Evolutionary conservation across 2,797 vertebrate species (phyloP).

Genomic region (Siniperca undulata): DNA sequence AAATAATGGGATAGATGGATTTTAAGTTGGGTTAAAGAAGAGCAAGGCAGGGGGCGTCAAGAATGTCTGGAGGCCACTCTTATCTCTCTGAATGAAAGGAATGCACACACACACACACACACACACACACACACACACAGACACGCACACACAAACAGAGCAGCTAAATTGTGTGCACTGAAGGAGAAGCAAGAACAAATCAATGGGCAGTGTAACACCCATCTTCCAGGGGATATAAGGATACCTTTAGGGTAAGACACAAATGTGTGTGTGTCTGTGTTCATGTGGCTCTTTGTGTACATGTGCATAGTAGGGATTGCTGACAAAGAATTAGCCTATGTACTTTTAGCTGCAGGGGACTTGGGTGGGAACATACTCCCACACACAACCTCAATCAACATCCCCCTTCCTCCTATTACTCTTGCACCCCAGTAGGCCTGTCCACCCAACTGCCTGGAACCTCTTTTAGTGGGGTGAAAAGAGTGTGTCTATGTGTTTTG

Average conservation of each 20-base stretch:
- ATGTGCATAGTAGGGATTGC: slow-evolving; percentile 9
- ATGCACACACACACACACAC: no score
- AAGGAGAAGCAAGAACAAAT: slow-evolving; percentile 70
- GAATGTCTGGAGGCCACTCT: slow-evolving; percentile 74
- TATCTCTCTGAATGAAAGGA: slow-evolving; percentile 75
- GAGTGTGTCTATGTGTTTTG: slow-evolving; percentile 29
- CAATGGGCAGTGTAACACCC: slow-evolving; percentile 70
- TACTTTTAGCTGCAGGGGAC: slow-evolving; percentile 69
- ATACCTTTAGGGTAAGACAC: slow-evolving; percentile 55
- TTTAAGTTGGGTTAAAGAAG: slow-evolving; percentile 58
- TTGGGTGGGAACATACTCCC: slow-evolving; percentile 59
- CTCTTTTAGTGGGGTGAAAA: slow-evolving; percentile 52
- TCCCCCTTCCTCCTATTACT: slow-evolving; percentile 33
- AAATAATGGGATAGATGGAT: slow-evolving; percentile 68
- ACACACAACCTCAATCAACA: slow-evolving; percentile 64
- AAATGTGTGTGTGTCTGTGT: slow-evolving; percentile 29
- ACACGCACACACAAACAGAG: slow-evolving; percentile 36
- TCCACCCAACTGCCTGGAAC: slow-evolving; percentile 65
- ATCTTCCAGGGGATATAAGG: slow-evolving; percentile 45
- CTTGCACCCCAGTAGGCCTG: slow-evolving; percentile 52
- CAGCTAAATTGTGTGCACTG: slow-evolving; percentile 65
- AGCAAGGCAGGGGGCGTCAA: slow-evolving; percentile 64
- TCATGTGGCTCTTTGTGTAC: slow-evolving; percentile 36
- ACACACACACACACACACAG: slow-evolving; percentile 41
- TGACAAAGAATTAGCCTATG: slow-evolving; percentile 48